Base-by-base conservation (phyloP, 2,113 vertebrate species). In the Stigmatopora argus region DNA sequence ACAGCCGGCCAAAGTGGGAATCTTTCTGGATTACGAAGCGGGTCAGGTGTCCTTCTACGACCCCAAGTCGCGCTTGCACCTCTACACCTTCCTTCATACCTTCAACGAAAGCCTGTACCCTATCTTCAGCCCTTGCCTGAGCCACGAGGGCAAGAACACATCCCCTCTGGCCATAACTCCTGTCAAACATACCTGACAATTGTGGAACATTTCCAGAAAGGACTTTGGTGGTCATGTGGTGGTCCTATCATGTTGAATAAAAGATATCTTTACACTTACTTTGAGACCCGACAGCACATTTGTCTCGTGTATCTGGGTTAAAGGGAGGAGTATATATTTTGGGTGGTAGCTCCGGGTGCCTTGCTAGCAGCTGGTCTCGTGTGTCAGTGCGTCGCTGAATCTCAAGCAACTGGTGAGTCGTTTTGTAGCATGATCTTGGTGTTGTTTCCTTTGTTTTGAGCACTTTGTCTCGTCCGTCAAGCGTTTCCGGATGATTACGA, bases 31-130 rank as follows among this genome's bases (percentile, higher is more conserved):
- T 76, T 83, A 90, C 5, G 92, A 92, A 48, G 88, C 38, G 0
- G 92, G 92, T 0, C 86, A 85, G 67, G 71, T 92, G n/a, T 87
- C 89, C 0, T 92, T 92, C 81, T 92, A 91, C 2, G 89, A 92
- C 0, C 82, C 77, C 15, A 92, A 88, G 70, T 45, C 75, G 0
- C 86, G 69, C 7, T 21, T 73, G 52, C 91, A 91, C 55, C 87
- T 92, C 63, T 90, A 89, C 78, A 92, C 87, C 2, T 92, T 92
- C 52, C 38, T 3, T 0, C 81, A 91, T 21, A 74, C 58, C 5
- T 92, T 92, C 46, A 77, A 0, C 2, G 90, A 92, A 63, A 87
- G 72, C 1, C 35, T 92, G 11, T 88, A 83, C 64, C 91, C 92
- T 1, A 86, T 92, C 67, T 92, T 92, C 77, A 92, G 90, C 77